These are phyloP conservation scores for Amphiprion percula DNA, from an alignment of 2,113 vertebrate genomes.

Conservation along the genomic window DNA sequence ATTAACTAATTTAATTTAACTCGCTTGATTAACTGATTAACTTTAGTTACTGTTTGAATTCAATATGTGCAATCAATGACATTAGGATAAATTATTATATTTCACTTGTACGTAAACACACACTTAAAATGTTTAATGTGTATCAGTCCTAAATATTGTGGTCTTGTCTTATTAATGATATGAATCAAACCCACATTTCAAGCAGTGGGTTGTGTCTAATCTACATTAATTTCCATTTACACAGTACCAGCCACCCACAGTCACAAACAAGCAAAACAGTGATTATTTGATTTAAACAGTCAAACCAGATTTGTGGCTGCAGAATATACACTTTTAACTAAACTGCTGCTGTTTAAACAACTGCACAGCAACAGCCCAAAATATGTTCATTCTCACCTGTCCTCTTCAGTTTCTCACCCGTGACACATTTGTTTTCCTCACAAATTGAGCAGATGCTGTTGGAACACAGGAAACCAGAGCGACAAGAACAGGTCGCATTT, in stretches of 20 bases:
- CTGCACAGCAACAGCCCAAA: background rate
- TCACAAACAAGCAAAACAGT: too few species aligned
- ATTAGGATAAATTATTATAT: background rate
- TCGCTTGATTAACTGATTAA: background rate
- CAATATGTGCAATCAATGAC: background rate
- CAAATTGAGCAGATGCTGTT: conserved; percentile 62
- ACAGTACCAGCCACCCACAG: too few species aligned
- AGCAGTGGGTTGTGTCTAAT: background rate
- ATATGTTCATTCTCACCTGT: conserved; percentile 57
- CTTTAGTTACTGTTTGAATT: background rate
- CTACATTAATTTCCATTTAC: background rate
- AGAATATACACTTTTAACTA: too few species aligned
- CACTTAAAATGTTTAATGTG: background rate
- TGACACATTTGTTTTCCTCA: conserved; percentile 33
- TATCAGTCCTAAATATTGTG: background rate
- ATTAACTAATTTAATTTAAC: too few species aligned
- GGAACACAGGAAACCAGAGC: conserved; percentile 71
- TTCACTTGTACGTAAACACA: background rate
- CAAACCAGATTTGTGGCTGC: too few species aligned
- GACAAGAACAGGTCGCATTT: conserved; percentile 63
- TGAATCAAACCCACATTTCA: background rate
- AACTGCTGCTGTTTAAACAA: background rate
- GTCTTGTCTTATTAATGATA: background rate
- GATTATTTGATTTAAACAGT: too few species aligned
- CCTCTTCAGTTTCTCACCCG: conserved; percentile 12